Evolutionary conservation across 2,797 vertebrate species (phyloP).

Genomic region (Coreius guichenoti): DNA sequence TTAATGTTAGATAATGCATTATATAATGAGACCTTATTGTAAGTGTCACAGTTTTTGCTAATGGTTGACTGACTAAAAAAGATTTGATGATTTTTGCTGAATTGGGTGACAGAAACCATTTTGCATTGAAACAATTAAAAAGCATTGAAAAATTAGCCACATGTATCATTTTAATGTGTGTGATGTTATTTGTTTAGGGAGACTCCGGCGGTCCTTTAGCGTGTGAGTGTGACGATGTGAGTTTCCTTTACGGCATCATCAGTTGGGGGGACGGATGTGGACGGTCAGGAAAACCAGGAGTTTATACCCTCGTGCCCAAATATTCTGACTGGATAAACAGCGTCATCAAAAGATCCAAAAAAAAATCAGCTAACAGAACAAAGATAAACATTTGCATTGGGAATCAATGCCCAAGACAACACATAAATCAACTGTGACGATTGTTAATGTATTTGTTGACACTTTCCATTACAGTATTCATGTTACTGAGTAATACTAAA

Average conservation of each 20-base stretch:
- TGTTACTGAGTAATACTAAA: conserved; percentile 2
- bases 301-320: conserved; percentile 89
- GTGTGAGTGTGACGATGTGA: conserved; percentile 81
- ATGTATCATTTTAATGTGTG: background rate
- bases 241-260: conserved; percentile 91
- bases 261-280: conserved; percentile 96
- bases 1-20: background rate
- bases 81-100: background rate
- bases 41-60: background rate
- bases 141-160: background rate
- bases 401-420: conserved; percentile 7
- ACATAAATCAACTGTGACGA: background rate
- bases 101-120: background rate
- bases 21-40: background rate
- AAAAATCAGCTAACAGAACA: background rate
- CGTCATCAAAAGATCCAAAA: conserved; percentile 67
- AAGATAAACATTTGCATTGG: background rate
- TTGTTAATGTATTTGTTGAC: background rate
- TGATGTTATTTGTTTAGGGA: conserved; percentile 77
- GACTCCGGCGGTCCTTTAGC: conserved; percentile 95
- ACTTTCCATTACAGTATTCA: conserved; percentile 6
- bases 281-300: conserved; percentile 84
- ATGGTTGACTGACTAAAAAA: background rate
- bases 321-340: conserved; percentile 90
- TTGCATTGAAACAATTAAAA: background rate